Percentiles rank a stretch among this genome's conserved stretches.
phyloP scores from a whole-genome alignment of 2,888 invertebrate species.

The Exephanes ischioxanthus region DNA sequence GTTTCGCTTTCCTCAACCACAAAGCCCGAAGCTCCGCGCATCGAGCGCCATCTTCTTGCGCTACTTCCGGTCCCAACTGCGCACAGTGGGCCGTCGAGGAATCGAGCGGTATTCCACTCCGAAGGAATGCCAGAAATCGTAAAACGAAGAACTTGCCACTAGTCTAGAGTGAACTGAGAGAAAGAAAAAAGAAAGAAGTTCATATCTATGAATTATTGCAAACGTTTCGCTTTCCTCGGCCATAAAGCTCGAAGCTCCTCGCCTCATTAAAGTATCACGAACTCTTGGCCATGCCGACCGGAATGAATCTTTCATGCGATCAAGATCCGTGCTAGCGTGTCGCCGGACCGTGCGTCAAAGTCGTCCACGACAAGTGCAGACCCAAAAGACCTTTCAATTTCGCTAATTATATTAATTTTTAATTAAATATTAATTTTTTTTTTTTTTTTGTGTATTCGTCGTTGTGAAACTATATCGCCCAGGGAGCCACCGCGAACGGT shows the following conservation, averaged over 20 bases:
- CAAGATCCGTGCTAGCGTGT: slow-evolving; percentile 45
- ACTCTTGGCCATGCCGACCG: neutral
- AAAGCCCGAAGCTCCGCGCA: too few relatives aligned
- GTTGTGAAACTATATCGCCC: neutral
- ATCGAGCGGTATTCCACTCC: neutral
- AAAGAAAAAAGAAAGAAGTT: neutral
- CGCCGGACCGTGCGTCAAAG: neutral
- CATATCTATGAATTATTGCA: slow-evolving; percentile 17
- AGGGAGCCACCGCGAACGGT: slow-evolving; percentile 12
- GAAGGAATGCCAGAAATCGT: neutral
- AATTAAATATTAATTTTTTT: too few relatives aligned
- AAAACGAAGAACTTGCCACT: neutral
- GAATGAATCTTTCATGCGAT: slow-evolving; percentile 46
- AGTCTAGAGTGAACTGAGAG: neutral
- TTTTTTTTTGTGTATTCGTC: neutral
- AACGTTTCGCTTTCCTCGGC: neutral
- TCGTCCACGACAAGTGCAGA: neutral
- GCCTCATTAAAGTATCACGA: slow-evolving; percentile 26
- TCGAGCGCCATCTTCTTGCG: too few relatives aligned
- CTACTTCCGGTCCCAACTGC: neutral
- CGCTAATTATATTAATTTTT: neutral
- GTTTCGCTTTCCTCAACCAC: too few relatives aligned
- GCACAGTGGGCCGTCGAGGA: neutral
- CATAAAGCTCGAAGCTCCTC: neutral
- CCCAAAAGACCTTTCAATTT: neutral